Percentiles rank a stretch among this genome's conserved stretches.
Conservation (phyloP, 2,797 vertebrate species). For the Sorex maritimensis region DNA sequence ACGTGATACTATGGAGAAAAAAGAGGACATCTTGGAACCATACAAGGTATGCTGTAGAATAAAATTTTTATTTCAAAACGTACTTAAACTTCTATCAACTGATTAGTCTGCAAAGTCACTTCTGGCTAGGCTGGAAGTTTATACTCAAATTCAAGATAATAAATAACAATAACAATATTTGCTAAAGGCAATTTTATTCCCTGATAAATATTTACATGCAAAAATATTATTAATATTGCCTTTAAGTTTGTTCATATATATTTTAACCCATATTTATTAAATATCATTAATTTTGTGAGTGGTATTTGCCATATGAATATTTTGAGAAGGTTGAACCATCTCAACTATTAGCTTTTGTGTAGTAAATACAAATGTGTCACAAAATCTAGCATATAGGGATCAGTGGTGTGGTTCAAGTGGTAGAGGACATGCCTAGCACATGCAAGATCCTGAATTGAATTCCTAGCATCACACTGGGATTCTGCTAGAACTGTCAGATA, state of each 20-base stretch:
- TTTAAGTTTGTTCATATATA: constrained; percentile 30
- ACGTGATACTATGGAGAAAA: constrained; percentile 34
- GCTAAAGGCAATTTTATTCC: constrained; percentile 81
- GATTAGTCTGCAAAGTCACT: constrained; percentile 64
- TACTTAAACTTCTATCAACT: constrained; percentile 31
- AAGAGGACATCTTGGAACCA: constrained; percentile 73
- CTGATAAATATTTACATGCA: constrained; percentile 75
- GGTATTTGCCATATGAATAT: constrained; percentile 64
- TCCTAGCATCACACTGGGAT: too few species aligned
- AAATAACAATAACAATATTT: constrained; percentile 86
- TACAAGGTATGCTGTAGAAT: constrained; percentile 65
- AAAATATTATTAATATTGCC: constrained; percentile 1
- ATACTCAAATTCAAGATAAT: constrained; percentile 83
- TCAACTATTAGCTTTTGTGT: constrained; percentile 36
- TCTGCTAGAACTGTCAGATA: too few species aligned
- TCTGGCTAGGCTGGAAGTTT: constrained; percentile 66
- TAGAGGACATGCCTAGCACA: too few species aligned
- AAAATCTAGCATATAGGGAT: too few species aligned
- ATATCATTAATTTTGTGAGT: constrained; percentile 68
- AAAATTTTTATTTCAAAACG: constrained; percentile 40
- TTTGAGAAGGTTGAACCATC: constrained; percentile 52
- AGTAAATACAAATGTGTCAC: background rate
- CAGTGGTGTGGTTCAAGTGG: too few species aligned
- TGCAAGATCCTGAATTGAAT: too few species aligned
- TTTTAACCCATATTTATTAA: constrained; percentile 54